These are phyloP conservation scores for Oreonectes daqikongensis DNA, from an alignment of 2,797 vertebrate genomes.

Conservation along the genomic window DNA sequence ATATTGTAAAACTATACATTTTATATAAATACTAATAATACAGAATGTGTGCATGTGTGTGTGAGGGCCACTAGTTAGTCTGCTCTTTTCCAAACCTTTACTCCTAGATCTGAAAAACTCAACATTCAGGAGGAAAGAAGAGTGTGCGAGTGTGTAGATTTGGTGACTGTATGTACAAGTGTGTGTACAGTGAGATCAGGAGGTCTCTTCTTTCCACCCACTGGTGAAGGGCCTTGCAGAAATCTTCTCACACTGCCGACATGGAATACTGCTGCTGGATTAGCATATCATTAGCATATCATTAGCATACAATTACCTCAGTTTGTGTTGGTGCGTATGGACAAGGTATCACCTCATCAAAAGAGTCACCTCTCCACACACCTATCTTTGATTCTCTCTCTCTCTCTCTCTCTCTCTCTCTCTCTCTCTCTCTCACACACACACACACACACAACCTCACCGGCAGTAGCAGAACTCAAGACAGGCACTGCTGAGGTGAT, in stretches of 20 bases:
- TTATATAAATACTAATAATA: no score
- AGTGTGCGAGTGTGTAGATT: constrained; percentile 27
- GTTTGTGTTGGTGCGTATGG: constrained; percentile 72
- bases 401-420: constrained; percentile 49
- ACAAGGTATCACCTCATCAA: constrained; percentile 77
- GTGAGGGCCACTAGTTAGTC: neutral
- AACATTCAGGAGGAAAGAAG: constrained; percentile 7
- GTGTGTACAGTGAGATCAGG: constrained; percentile 69
- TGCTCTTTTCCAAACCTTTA: neutral
- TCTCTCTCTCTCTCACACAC: constrained; percentile 55
- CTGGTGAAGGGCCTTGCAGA: constrained; percentile 64
- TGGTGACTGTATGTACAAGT: constrained; percentile 25
- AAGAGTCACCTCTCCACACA: constrained; percentile 64
- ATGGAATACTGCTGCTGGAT: constrained; percentile 77
- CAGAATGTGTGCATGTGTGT: neutral
- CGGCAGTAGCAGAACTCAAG: constrained; percentile 48
- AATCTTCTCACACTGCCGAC: constrained; percentile 71
- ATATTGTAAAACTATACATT: no score
- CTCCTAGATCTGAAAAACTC: constrained; percentile 9
- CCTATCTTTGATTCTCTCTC: constrained; percentile 48
- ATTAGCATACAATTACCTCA: constrained; percentile 80
- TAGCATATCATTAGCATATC: constrained; percentile 75
- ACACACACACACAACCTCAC: neutral
- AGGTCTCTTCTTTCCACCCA: constrained; percentile 55
- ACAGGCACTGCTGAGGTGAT: constrained; percentile 46